These are phyloP conservation scores for Eupithecia insigniata DNA, from an alignment of 2,888 invertebrate species.

Conservation along the genomic window DNA sequence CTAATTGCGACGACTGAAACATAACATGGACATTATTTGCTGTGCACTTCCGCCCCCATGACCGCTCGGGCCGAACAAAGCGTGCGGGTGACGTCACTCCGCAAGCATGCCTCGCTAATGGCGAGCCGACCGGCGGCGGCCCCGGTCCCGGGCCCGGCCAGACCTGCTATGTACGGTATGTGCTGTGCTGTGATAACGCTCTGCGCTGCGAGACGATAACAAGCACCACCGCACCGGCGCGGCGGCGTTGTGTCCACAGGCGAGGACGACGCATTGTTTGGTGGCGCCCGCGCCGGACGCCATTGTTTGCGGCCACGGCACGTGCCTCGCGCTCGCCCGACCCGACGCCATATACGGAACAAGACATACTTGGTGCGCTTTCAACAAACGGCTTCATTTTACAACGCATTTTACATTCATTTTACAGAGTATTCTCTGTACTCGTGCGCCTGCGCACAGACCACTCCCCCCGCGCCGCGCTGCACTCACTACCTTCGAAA, in stretches of 20 bases:
- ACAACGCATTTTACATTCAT: no score
- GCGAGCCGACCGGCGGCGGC: constrained; percentile 14
- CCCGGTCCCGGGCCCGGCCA: no score
- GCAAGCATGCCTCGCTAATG: constrained; percentile 32
- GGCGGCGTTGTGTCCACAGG: no score
- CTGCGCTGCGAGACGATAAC: no score
- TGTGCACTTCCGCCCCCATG: constrained; percentile 28
- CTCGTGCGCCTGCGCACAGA: constrained; percentile 4
- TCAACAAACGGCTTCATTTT: not conserved
- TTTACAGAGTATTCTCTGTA: not conserved
- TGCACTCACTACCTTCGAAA: not conserved
- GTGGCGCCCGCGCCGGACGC: constrained; percentile 38
- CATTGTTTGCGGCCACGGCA: constrained; percentile 71
- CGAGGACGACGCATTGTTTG: no score
- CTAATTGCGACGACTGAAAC: constrained; percentile 14
- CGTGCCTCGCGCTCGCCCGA: constrained; percentile 61
- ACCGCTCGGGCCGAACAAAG: constrained; percentile 17
- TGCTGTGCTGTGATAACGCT: not conserved
- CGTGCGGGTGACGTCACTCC: constrained; percentile 35
- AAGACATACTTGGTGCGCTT: not conserved
- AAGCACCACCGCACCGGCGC: no score
- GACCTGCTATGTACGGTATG: not conserved
- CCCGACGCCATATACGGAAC: not conserved
- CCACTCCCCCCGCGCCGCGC: not conserved
- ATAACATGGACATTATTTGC: constrained; percentile 11